Conservation (phyloP, 2,888 invertebrate genomes). For the Drosophila peninsularis region DNA sequence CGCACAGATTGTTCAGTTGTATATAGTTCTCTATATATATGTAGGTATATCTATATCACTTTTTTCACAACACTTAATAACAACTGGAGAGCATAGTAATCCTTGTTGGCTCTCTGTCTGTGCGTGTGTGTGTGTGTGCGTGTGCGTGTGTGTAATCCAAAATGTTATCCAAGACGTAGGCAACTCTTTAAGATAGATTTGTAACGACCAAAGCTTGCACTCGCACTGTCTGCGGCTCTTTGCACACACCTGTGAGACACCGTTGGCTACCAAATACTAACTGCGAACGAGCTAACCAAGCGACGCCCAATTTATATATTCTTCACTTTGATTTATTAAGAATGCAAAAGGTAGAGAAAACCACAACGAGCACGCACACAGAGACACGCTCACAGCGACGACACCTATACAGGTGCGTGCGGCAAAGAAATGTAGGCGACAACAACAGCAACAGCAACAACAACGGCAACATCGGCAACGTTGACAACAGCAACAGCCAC, state of each 20-base stretch:
- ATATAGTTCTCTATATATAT: conserved; percentile 4
- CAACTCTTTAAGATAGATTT: conserved; percentile 29
- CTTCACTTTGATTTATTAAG: conserved; percentile 85
- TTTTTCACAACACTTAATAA: conserved; percentile 28
- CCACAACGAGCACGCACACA: conserved; percentile 29
- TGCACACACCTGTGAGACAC: conserved; percentile 82
- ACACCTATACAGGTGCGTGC: conserved; percentile 55
- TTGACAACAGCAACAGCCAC: conserved; percentile 50
- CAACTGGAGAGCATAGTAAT: conserved; percentile 64
- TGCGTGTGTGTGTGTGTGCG: conserved; percentile 15
- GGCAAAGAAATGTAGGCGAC: conserved; percentile 66
- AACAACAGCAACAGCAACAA: conserved; percentile 50
- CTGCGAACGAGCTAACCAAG: conserved; percentile 83
- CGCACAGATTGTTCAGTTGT: conserved; percentile 40
- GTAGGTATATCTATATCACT: conserved; percentile 32
- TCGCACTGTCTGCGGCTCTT: conserved; percentile 69
- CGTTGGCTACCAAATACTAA: conserved; percentile 85
- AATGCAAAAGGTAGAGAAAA: conserved; percentile 84
- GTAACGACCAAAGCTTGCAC: conserved; percentile 83
- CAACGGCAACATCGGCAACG: conserved; percentile 39
- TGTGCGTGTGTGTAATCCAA: conserved; percentile 36
- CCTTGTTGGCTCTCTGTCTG: conserved; percentile 39
- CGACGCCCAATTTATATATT: conserved; percentile 85
- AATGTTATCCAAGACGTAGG: conserved; percentile 40
- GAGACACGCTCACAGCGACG: conserved; percentile 10